Conservation (phyloP, 2,888 invertebrate genomes). For the Monochamus alternatus region DNA sequence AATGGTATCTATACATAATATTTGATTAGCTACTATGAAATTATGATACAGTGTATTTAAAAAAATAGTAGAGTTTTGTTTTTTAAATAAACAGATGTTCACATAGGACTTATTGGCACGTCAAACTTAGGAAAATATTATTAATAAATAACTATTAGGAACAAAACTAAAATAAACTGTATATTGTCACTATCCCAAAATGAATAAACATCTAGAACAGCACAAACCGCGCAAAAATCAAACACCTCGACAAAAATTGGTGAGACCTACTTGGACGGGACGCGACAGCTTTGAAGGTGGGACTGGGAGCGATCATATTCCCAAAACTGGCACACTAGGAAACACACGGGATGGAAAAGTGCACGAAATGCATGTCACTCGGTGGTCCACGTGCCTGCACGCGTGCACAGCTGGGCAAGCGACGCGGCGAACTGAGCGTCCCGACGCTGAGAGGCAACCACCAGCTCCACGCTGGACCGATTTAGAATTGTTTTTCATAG, state of each 20-base stretch:
- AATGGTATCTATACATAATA: no score
- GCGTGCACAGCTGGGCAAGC: slow-evolving; percentile 48
- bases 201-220: no score
- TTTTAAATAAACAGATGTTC: no score
- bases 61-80: no score
- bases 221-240: not conserved
- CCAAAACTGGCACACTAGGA: slow-evolving; percentile 5
- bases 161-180: no score
- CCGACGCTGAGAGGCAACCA: slow-evolving; percentile 57
- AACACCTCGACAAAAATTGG: not conserved
- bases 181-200: no score
- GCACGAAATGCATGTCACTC: slow-evolving; percentile 33
- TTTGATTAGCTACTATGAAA: no score
- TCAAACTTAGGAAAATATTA: no score
- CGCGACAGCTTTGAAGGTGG: slow-evolving; percentile 88
- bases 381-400: slow-evolving; percentile 40
- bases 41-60: no score
- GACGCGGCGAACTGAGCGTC: slow-evolving; percentile 53
- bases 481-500: slow-evolving; percentile 60
- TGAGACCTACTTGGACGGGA: slow-evolving; percentile 78
- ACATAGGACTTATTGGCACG: no score
- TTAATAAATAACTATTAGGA: no score
- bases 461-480: slow-evolving; percentile 59
- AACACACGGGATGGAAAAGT: slow-evolving; percentile 15
- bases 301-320: slow-evolving; percentile 69